Percentiles rank a stretch among this genome's conserved stretches.
These are phyloP conservation scores for Dinocampus coccinellae DNA, from an alignment of 2,888 invertebrate species.

Conservation along the genomic window DNA sequence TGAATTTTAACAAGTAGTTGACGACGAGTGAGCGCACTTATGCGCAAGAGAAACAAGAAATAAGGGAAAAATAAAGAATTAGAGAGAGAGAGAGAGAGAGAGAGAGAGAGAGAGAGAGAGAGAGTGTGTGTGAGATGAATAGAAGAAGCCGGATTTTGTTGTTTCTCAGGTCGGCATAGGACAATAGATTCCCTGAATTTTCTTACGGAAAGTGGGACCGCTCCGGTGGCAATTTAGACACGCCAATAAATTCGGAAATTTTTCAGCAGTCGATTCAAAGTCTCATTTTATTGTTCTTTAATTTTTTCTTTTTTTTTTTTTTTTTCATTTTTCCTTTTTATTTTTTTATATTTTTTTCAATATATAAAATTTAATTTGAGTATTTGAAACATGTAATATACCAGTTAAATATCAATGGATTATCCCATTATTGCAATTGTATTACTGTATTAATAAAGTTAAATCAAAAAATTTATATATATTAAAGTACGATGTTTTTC, in stretches of 20 bases:
- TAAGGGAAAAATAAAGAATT: background rate
- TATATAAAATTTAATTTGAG: too few relatives aligned
- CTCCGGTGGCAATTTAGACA: slow-evolving; percentile 46
- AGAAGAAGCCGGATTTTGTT: slow-evolving; percentile 35
- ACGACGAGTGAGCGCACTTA: background rate
- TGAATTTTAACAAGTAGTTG: slow-evolving; percentile 30
- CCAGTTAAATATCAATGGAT: too few relatives aligned
- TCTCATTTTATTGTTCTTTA: background rate
- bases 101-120: background rate
- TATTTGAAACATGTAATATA: too few relatives aligned
- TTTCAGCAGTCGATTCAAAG: slow-evolving; percentile 21
- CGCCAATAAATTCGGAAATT: slow-evolving; percentile 54
- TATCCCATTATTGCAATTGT: too few relatives aligned
- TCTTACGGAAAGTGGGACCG: slow-evolving; percentile 37
- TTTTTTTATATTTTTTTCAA: too few relatives aligned
- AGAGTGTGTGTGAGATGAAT: background rate
- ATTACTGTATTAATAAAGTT: too few relatives aligned
- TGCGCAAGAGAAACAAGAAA: slow-evolving; percentile 16
- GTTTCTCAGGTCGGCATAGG: slow-evolving; percentile 23
- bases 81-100: background rate
- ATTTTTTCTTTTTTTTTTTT: too few relatives aligned
- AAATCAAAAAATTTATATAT: too few relatives aligned
- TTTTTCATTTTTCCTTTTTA: too few relatives aligned
- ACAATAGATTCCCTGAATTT: slow-evolving; percentile 41
- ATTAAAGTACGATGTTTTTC: too few relatives aligned